These are phyloP conservation scores for Austrolebias charrua DNA, from an alignment of 2,797 vertebrate species.

Conservation along the genomic window DNA sequence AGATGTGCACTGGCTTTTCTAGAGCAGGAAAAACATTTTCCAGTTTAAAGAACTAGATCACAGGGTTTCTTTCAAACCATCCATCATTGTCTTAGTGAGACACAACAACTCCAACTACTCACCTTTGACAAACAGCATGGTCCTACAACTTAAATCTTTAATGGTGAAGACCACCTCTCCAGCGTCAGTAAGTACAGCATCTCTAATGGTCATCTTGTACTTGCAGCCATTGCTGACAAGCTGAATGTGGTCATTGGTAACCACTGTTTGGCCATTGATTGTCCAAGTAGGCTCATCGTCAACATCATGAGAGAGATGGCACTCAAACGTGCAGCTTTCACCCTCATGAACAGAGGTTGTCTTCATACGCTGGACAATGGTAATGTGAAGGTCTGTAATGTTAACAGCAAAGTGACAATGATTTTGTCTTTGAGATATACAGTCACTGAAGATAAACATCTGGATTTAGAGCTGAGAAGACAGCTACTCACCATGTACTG, in stretches of 20 bases:
- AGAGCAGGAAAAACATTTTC: constrained; percentile 3
- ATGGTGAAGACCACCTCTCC: constrained; percentile 89
- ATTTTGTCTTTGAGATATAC: not conserved
- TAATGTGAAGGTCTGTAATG: constrained; percentile 84
- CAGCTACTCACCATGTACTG: constrained; percentile 83
- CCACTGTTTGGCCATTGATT: constrained; percentile 79
- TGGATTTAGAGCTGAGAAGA: not conserved
- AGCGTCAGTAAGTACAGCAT: constrained; percentile 73
- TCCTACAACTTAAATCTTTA: constrained; percentile 87
- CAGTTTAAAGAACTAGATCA: not conserved
- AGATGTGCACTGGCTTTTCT: constrained; percentile 88
- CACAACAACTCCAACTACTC: constrained; percentile 4
- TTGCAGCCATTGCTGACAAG: constrained; percentile 76
- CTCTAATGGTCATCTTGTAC: constrained; percentile 81
- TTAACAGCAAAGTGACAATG: not conserved
- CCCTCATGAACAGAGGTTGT: constrained; percentile 85
- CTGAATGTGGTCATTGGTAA: constrained; percentile 75
- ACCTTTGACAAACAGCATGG: constrained; percentile 91
- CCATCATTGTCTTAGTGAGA: no score
- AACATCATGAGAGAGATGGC: constrained; percentile 87
- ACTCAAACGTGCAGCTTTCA: constrained; percentile 89
- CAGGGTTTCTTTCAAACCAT: not conserved
- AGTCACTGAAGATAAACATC: not conserved
- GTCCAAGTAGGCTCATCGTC: constrained; percentile 82
- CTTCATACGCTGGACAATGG: constrained; percentile 89